phyloP scores from a whole-genome alignment of 2,888 invertebrate species.

The Andrena dorsata region DNA sequence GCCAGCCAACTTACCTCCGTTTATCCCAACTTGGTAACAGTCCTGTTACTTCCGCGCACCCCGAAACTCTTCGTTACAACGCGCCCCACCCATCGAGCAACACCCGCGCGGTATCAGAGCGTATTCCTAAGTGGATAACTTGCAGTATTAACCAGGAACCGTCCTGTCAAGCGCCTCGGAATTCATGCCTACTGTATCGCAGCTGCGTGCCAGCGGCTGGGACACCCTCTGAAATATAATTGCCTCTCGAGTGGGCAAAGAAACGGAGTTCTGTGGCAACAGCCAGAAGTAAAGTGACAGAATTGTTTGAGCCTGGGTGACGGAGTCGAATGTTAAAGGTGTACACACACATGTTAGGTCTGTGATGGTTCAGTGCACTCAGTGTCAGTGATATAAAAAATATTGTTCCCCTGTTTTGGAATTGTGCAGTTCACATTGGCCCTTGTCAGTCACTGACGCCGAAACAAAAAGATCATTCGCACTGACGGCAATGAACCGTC shows the following conservation, averaged over 20 bases:
- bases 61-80: slow-evolving; percentile 34
- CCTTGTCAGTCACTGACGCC: too few relatives aligned
- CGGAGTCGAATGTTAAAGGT: too few relatives aligned
- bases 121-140: slow-evolving; percentile 83
- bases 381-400: too few relatives aligned
- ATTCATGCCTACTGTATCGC: slow-evolving; percentile 56
- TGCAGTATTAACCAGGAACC: slow-evolving; percentile 78
- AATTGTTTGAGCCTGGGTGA: not conserved
- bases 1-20: slow-evolving; percentile 73
- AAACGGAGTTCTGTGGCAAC: not conserved
- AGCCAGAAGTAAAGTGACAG: not conserved
- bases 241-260: not conserved
- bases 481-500: too few relatives aligned
- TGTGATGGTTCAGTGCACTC: too few relatives aligned
- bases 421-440: too few relatives aligned
- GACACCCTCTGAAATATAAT: not conserved
- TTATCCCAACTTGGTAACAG: slow-evolving; percentile 76
- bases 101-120: slow-evolving; percentile 72
- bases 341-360: too few relatives aligned
- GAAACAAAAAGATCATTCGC: too few relatives aligned
- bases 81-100: too few relatives aligned
- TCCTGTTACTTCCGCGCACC: slow-evolving; percentile 47
- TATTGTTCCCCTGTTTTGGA: too few relatives aligned
- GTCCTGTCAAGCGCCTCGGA: slow-evolving; percentile 49
- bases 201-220: slow-evolving; percentile 19